Conservation (phyloP, 2,888 invertebrate species). For the Phengaris arion region DNA sequence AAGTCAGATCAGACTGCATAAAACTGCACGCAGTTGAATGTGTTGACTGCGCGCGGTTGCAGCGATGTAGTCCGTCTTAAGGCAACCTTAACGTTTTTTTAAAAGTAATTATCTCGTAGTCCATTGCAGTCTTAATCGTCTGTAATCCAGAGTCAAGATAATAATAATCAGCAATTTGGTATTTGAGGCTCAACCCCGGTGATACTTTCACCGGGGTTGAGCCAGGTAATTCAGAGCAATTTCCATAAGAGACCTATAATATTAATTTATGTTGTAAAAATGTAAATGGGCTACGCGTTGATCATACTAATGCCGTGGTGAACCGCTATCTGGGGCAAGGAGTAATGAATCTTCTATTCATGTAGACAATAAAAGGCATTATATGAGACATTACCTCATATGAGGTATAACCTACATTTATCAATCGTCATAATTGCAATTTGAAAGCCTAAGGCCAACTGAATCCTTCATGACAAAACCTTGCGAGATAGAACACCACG, state of each 20-base stretch:
- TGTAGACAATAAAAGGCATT: constrained; percentile 8
- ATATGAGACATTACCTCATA: constrained; percentile 5
- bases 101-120: no score
- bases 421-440: constrained; percentile 5
- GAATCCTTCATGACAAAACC: not conserved
- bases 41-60: no score
- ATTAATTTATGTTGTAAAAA: constrained; percentile 26
- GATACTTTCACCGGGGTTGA: no score
- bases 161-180: not conserved
- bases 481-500: no score
- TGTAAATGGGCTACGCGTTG: constrained; percentile 23
- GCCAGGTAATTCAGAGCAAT: constrained; percentile 10
- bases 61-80: no score
- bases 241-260: not conserved
- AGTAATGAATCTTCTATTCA: constrained; percentile 22
- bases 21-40: no score
- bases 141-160: no score
- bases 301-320: constrained; percentile 21
- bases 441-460: not conserved
- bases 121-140: no score
- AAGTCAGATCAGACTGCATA: no score
- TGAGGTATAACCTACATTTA: constrained; percentile 5
- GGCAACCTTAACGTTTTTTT: no score
- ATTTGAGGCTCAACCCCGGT: not conserved
- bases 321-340: constrained; percentile 16